These are phyloP conservation scores for Tipula helvola DNA, from an alignment of 2,888 invertebrate genomes.

Conservation along the genomic window DNA sequence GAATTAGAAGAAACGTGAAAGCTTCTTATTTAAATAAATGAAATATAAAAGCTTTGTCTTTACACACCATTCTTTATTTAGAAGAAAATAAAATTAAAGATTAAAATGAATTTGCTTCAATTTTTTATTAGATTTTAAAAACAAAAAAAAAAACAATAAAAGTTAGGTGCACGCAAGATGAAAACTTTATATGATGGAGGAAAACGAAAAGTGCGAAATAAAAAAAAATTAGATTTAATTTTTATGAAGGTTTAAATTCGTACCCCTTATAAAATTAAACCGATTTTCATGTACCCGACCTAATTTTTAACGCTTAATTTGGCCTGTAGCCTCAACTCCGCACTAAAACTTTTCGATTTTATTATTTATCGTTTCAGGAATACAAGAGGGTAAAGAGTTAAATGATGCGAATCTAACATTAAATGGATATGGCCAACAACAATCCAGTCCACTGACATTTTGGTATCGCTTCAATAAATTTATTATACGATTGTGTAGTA, in stretches of 20 bases:
- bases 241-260: not conserved
- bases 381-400: not conserved
- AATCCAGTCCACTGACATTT: slow-evolving; percentile 34
- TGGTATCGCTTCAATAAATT: slow-evolving; percentile 39
- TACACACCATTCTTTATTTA: not conserved
- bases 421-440: slow-evolving; percentile 4
- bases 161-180: not conserved
- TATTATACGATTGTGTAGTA: slow-evolving; percentile 48
- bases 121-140: not conserved
- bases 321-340: not conserved
- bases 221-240: not conserved
- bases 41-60: not conserved
- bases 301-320: no score
- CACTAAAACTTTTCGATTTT: not conserved
- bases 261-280: not conserved
- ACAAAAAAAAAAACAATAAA: not conserved
- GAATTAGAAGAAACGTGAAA: not conserved
- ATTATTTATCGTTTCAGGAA: not conserved
- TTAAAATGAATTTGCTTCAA: not conserved
- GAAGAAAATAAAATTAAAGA: not conserved
- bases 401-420: not conserved
- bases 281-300: not conserved
- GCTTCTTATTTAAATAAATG: not conserved
- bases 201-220: not conserved
- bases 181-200: not conserved